Evolutionary conservation across 2,888 invertebrate species (phyloP).

Genomic region (Polydesmus complanatus): DNA sequence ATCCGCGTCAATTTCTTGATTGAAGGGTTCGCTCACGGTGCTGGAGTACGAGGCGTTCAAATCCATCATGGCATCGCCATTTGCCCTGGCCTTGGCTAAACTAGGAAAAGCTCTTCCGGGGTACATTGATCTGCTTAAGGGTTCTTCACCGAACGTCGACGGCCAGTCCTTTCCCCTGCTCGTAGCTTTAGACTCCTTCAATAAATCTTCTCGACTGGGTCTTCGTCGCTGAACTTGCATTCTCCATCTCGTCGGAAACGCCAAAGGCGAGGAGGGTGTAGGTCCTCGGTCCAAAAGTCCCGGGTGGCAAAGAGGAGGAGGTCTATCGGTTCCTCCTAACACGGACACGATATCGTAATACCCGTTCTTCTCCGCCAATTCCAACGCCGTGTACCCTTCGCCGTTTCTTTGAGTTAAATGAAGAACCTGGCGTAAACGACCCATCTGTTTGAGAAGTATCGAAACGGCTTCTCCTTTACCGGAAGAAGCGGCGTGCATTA

Average conservation of each 20-base stretch:
- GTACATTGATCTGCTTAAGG: neutral
- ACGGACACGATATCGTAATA: slow-evolving; percentile 7
- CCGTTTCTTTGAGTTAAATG: slow-evolving; percentile 19
- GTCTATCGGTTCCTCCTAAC: neutral
- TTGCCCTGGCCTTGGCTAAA: neutral
- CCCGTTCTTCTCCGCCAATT: slow-evolving; percentile 17
- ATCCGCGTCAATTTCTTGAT: too few species aligned
- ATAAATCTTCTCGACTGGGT: neutral
- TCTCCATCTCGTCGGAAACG: neutral
- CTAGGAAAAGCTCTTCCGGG: neutral
- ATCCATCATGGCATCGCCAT: neutral
- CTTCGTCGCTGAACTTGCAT: neutral
- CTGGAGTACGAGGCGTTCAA: too few species aligned
- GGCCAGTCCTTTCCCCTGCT: neutral
- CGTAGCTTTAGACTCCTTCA: too few species aligned
- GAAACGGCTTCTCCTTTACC: slow-evolving; percentile 21
- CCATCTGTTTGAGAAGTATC: slow-evolving; percentile 20
- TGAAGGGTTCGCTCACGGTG: too few species aligned
- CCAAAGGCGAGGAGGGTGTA: neutral
- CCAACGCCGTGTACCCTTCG: slow-evolving; percentile 19
- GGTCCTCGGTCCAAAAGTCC: neutral
- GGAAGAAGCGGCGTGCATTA: slow-evolving; percentile 23
- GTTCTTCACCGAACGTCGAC: neutral
- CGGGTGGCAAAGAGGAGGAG: neutral
- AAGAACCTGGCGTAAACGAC: slow-evolving; percentile 16